Conservation (phyloP, 2,797 vertebrate genomes). For the Falco concolor region DNA sequence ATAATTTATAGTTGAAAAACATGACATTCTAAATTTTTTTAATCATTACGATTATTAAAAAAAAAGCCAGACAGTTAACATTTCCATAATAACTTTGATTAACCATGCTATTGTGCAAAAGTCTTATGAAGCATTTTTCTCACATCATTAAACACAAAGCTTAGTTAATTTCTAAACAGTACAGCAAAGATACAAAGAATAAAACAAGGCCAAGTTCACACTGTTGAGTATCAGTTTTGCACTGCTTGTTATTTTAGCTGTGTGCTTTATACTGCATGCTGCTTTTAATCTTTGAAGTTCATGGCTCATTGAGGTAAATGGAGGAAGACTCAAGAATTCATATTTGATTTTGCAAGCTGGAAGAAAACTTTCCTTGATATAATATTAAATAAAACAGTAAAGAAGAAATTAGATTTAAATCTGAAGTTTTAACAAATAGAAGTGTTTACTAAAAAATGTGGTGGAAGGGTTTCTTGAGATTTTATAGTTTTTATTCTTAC, state of each 20-base stretch:
- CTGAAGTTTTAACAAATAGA: background rate
- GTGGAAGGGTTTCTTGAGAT: background rate
- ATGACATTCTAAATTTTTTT: background rate
- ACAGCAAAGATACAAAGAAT: background rate
- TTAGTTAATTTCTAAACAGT: slow-evolving; percentile 21
- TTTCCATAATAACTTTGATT: background rate
- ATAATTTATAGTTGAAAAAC: background rate
- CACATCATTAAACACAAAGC: slow-evolving; percentile 8
- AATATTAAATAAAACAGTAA: background rate
- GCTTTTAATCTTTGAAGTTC: background rate
- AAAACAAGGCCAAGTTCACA: background rate
- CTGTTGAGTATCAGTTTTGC: background rate
- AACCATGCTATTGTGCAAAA: background rate
- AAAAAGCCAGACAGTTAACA: background rate
- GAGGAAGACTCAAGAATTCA: background rate
- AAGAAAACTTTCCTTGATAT: background rate
- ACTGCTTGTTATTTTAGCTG: background rate
- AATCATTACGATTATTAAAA: background rate
- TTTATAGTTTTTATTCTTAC: background rate
- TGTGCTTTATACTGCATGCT: background rate
- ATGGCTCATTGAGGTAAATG: background rate
- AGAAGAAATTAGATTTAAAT: background rate
- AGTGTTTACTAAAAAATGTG: background rate
- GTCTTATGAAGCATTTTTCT: background rate
- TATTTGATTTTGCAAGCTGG: background rate